A percentile compares a stretch with the other conserved stretches of the same genome.
These are phyloP conservation scores for Psilopogon haemacephalus DNA, from an alignment of 2,113 vertebrate species.

Conservation along the genomic window DNA sequence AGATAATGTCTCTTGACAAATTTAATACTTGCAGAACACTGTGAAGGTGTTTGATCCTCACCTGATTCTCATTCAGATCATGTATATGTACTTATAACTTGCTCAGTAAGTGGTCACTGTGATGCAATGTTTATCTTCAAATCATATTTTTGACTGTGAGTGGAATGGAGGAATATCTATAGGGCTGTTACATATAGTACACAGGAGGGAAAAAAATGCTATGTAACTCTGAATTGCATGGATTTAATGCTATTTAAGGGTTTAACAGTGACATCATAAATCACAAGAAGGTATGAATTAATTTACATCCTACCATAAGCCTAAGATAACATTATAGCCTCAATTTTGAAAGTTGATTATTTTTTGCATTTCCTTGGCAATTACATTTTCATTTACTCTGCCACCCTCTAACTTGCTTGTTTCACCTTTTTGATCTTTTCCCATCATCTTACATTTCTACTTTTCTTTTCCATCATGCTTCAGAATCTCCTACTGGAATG, in stretches of 20 bases:
- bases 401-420: not conserved
- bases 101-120: not conserved
- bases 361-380: slow-evolving; percentile 26
- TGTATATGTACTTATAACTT: not conserved
- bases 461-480: not conserved
- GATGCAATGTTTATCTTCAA: slow-evolving; percentile 14
- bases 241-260: slow-evolving; percentile 71
- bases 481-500: slow-evolving; percentile 18
- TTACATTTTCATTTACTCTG: slow-evolving; percentile 33
- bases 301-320: slow-evolving; percentile 47
- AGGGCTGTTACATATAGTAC: slow-evolving; percentile 27
- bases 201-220: slow-evolving; percentile 32
- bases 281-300: slow-evolving; percentile 68
- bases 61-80: slow-evolving; percentile 9
- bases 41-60: not conserved
- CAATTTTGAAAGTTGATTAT: slow-evolving; percentile 53
- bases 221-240: slow-evolving; percentile 64
- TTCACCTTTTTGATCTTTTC: not conserved
- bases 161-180: slow-evolving; percentile 13
- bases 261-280: slow-evolving; percentile 75
- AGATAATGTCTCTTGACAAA: slow-evolving; percentile 23
- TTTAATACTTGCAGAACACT: not conserved
- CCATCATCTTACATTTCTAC: not conserved
- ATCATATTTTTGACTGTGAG: slow-evolving; percentile 30
- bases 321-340: slow-evolving; percentile 17